Conservation (phyloP, 1,140 invertebrate species). For the Bombus huntii region DNA sequence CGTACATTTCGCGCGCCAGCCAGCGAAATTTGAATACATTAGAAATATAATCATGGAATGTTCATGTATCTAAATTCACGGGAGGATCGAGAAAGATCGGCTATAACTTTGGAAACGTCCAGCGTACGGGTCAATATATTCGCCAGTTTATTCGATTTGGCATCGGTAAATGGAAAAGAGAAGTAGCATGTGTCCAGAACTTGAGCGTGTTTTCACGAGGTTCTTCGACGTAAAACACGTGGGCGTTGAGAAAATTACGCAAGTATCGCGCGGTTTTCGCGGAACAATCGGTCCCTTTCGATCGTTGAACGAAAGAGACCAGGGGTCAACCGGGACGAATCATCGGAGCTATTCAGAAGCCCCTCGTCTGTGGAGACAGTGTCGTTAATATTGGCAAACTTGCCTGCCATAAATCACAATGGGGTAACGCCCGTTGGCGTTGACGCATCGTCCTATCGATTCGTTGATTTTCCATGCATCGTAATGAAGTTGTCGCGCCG, state of each 20-base stretch:
- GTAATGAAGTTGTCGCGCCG: slow-evolving; percentile 60
- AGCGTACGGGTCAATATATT: slow-evolving; percentile 21
- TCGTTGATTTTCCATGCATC: slow-evolving; percentile 54
- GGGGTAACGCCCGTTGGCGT: slow-evolving; percentile 33
- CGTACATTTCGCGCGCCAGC: not conserved
- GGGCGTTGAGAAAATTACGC: slow-evolving; percentile 43
- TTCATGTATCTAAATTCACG: not conserved
- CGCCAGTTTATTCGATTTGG: slow-evolving; percentile 14
- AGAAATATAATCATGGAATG: slow-evolving; percentile 17
- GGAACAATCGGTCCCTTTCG: not conserved
- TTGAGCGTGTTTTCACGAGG: slow-evolving; percentile 35
- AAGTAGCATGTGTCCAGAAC: not conserved
- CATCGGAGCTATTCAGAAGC: no score
- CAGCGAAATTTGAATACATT: not conserved
- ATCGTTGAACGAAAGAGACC: not conserved
- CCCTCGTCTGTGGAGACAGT: slow-evolving; percentile 3
- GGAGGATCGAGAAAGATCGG: not conserved
- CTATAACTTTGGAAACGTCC: not conserved
- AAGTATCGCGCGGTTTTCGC: slow-evolving; percentile 20
- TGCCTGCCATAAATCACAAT: slow-evolving; percentile 54
- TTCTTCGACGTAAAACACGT: slow-evolving; percentile 5
- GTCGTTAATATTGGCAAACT: slow-evolving; percentile 42
- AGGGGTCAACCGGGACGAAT: slow-evolving; percentile 3
- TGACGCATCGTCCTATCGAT: slow-evolving; percentile 60
- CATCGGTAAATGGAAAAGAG: slow-evolving; percentile 5